Percentiles rank a stretch among this genome's conserved stretches.
phyloP scores from a whole-genome alignment of 2,797 vertebrate species.

The Myripristis murdjan region DNA sequence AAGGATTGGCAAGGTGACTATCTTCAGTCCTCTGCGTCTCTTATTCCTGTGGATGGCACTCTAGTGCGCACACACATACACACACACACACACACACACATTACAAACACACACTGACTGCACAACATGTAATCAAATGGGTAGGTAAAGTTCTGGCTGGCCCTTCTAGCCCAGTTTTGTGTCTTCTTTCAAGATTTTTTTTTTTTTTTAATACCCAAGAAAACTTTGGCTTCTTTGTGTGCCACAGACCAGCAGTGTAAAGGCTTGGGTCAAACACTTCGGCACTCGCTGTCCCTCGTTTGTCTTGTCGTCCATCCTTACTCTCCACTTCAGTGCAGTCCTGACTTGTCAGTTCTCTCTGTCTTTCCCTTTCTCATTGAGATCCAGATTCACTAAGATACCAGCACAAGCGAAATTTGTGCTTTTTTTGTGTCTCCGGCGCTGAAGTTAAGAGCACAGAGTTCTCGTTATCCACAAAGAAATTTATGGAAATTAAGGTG shows the following conservation, averaged over 20 bases:
- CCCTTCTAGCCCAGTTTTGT: conserved; percentile 32
- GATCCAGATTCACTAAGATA: conserved; percentile 52
- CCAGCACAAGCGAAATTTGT: no score
- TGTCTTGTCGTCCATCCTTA: conserved; percentile 52
- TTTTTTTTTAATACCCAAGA: conserved; percentile 14
- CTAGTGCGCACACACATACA: conserved; percentile 43
- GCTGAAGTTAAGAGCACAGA: not conserved
- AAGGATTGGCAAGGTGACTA: conserved; percentile 82
- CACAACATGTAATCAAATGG: conserved; percentile 13
- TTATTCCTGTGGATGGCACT: conserved; percentile 84
- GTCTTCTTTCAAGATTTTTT: conserved; percentile 38
- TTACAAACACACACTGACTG: conserved; percentile 24
- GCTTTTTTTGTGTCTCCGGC: not conserved
- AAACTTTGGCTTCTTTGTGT: conserved; percentile 37
- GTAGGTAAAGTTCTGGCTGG: conserved; percentile 46
- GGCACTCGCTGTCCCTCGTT: conserved; percentile 53
- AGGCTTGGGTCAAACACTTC: conserved; percentile 49
- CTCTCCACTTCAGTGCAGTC: conserved; percentile 76
- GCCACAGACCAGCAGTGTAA: conserved; percentile 46
- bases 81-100: no score
- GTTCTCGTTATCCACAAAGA: no score
- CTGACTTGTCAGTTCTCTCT: conserved; percentile 60
- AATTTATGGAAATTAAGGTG: not conserved
- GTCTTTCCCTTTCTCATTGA: conserved; percentile 25
- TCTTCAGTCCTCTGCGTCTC: conserved; percentile 82